Evolutionary conservation across 2,888 invertebrate species (phyloP), one percentile per base, ranked within the genome.

Genomic region (Eupeodes luniger): DNA sequence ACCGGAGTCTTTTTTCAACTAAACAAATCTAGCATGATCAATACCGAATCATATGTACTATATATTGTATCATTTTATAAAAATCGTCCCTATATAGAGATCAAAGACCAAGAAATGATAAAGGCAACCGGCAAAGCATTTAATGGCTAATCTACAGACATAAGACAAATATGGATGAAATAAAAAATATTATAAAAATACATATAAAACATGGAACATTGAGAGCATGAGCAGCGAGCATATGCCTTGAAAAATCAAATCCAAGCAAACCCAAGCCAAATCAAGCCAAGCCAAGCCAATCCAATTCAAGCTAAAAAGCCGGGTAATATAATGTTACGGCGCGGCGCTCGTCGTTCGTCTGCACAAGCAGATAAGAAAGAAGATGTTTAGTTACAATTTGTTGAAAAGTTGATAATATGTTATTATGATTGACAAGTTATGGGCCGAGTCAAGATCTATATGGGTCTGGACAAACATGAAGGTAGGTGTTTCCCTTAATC

Each of bases 51-150:
- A 74, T 47, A 59, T 59, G 59, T 59, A 55, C 64, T 67, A 72
- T 70, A 70, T 55, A 70, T 76, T 72, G 53, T 55, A 70, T 70
- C 12, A 36, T 40, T 76, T 87, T n/a, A 47, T 34, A 83, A 57
- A 74, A 81, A 57, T 79, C 74, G n/a, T 53, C 36, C 47, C 70
- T 19, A 14, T 16, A 47, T 10, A 80, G 62, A 77, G 76, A 87
- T 87, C 80, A 76, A 80, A 84, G 40, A 80, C 72, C 76, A 66
- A 72, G 62, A 57, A 27, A 34, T 51, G 87, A 84, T 87, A 87
- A 84, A 75, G 66, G 34, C 44, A 51, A 36, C 79, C 79, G 82
- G 79, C 79, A 47, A 49, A 72, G 51, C 47, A 61, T 72, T 55
- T 69, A 16, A 69, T 55, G 27, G 51, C 55, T 87, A 84, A 87